These are phyloP conservation scores for Drosophila baimaii DNA, from an alignment of 1,140 invertebrate species.

Conservation along the genomic window DNA sequence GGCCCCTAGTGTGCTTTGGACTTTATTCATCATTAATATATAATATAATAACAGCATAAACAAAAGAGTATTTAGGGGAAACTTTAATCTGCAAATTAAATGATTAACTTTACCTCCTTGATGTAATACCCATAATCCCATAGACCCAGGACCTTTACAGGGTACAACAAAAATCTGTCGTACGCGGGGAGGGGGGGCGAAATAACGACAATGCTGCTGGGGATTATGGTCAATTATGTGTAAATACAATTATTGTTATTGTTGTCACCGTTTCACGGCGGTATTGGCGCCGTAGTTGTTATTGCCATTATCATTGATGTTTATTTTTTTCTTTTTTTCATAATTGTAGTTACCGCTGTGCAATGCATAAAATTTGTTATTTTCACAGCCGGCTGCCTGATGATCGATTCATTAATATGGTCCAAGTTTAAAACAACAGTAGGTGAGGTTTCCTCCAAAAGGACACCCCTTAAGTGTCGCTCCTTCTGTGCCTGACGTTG, in stretches of 20 bases:
- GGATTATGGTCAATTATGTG: constrained; percentile 82
- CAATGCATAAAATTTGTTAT: constrained; percentile 46
- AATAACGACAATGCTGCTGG: constrained; percentile 48
- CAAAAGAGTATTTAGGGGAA: no score
- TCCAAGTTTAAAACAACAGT: constrained; percentile 2
- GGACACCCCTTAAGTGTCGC: constrained; percentile 3
- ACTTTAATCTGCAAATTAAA: neutral
- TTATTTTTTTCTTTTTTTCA: constrained; percentile 35
- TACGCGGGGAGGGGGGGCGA: constrained; percentile 3
- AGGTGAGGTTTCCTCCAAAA: neutral
- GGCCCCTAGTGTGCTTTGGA: no score
- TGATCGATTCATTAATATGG: constrained; percentile 38
- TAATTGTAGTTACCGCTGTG: constrained; percentile 53
- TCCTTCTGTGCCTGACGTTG: constrained; percentile 19
- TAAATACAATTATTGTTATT: constrained; percentile 82
- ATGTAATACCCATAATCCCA: neutral
- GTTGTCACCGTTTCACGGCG: constrained; percentile 48
- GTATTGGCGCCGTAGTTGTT: constrained; percentile 36
- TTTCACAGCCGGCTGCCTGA: constrained; percentile 7
- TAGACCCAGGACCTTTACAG: neutral
- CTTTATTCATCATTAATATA: no score
- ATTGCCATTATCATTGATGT: constrained; percentile 53
- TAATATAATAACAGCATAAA: no score
- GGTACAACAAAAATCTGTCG: constrained; percentile 28
- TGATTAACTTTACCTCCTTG: neutral